Base-by-base conservation (phyloP, 1,140 invertebrate genomes). In the Andrena cerasifolii region DNA sequence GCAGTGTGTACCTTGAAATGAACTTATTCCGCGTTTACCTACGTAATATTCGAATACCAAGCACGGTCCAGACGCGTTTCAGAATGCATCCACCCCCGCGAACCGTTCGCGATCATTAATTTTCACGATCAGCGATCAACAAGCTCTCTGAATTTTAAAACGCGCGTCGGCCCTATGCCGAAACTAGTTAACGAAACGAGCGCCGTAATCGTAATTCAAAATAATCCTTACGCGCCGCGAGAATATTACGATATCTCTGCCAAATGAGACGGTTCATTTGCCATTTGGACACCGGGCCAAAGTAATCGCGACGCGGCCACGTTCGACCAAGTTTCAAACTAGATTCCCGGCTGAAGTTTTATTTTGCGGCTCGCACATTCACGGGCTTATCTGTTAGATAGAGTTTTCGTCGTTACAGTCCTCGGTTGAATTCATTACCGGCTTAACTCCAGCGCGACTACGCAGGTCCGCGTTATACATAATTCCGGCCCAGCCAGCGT, bases 21-120 rank as follows among this genome's bases (percentile, higher is more conserved):
- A 86, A 85, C 24, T 88, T 89, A 85, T 88, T 88, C 85, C 79
- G 83, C 86, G 86, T 87, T 89, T 89, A n/a, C n/a, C n/a, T n/a
- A 87, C 77, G 80, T 86, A 84, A 89, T 86, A 82, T 77, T 56
- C 65, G 24, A 53, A 65, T 31, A 56, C 47, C 51, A 78, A 79
- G 78, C 73, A 61, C 78, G 70, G 80, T 84, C 72, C 74, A 65
- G 61, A 78, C 75, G 70, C 62, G 82, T 78, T 83, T 67, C 72
- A 40, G 61, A 80, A 80, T 82, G 82, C 82, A n/a, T n/a, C n/a
- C n/a, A n/a, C n/a, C n/a, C n/a, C n/a, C n/a, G n/a, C n/a, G n/a
- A n/a, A n/a, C n/a, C n/a, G n/a, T n/a, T n/a, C n/a, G n/a, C n/a
- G n/a, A n/a, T n/a, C n/a, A n/a, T n/a, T n/a, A n/a, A n/a, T n/a